A percentile compares a stretch with the other conserved stretches of the same genome.
phyloP scores from a whole-genome alignment of 2,797 vertebrate species.

The Catostomus latipinnis region DNA sequence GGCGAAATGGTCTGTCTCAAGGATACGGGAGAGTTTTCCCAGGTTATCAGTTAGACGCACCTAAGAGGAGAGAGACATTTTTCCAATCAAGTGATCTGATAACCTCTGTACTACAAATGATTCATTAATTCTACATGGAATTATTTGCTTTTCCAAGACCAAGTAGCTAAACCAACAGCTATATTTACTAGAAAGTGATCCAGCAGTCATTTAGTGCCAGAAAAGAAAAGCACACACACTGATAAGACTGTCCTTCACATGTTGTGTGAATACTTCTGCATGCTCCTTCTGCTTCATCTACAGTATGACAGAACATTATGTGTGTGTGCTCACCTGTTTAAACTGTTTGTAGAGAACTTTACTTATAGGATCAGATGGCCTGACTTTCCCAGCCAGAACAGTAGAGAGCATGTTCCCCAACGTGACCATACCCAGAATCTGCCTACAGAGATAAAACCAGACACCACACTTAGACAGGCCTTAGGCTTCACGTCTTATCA shows the following conservation, averaged over 20 bases:
- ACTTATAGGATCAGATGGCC: slow-evolving; percentile 85
- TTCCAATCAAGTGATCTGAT: background rate
- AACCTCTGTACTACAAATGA: background rate
- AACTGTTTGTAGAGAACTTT: slow-evolving; percentile 96
- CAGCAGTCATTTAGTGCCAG: background rate
- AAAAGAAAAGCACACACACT: background rate
- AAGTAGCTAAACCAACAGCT: too few species aligned
- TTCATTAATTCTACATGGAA: background rate
- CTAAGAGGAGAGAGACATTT: slow-evolving; percentile 69
- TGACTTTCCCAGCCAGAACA: slow-evolving; percentile 90
- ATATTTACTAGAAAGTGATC: too few species aligned
- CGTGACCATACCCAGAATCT: slow-evolving; percentile 93
- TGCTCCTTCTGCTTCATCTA: background rate
- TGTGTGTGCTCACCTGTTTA: slow-evolving; percentile 81
- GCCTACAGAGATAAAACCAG: slow-evolving; percentile 68
- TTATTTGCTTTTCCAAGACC: too few species aligned
- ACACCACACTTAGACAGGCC: too few species aligned
- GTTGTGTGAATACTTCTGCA: background rate
- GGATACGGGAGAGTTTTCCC: slow-evolving; percentile 87
- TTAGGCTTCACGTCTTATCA: too few species aligned
- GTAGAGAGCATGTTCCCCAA: slow-evolving; percentile 93
- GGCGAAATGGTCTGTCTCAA: slow-evolving; percentile 93
- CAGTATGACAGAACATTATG: background rate
- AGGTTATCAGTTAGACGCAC: slow-evolving; percentile 86
- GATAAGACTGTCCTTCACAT: background rate